Conservation (phyloP, 2,888 invertebrate species). For the Cataglyphis altisquamis region DNA sequence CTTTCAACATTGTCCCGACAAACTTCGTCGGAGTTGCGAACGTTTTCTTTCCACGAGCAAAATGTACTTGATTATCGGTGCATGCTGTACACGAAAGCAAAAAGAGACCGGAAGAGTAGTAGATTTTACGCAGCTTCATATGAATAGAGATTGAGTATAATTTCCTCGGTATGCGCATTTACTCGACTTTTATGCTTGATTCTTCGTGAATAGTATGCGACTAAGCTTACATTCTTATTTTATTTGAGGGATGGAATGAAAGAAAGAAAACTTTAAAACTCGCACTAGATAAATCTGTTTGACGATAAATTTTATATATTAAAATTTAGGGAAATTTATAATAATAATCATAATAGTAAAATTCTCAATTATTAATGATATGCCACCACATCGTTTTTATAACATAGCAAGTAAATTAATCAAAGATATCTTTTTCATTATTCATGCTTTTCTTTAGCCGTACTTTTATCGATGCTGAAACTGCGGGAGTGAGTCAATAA, state of each 20-base stretch:
- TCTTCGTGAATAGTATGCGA: slow-evolving; percentile 12
- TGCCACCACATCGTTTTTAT: neutral
- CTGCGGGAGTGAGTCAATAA: slow-evolving; percentile 43
- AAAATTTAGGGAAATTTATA: neutral
- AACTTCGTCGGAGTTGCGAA: slow-evolving; percentile 27
- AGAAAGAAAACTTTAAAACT: neutral
- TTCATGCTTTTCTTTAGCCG: slow-evolving; percentile 30
- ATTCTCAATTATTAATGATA: slow-evolving; percentile 32
- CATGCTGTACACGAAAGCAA: slow-evolving; percentile 25
- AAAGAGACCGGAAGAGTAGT: slow-evolving; percentile 19
- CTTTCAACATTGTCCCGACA: slow-evolving; percentile 54
- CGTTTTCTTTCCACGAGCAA: slow-evolving; percentile 38
- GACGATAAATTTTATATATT: neutral
- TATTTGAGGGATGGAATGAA: neutral
- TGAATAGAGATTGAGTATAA: slow-evolving; percentile 43
- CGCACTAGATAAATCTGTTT: neutral
- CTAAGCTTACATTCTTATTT: slow-evolving; percentile 28
- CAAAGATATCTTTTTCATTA: slow-evolving; percentile 37
- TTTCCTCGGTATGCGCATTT: slow-evolving; percentile 35
- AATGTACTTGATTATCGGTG: slow-evolving; percentile 43
- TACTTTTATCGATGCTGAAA: slow-evolving; percentile 13
- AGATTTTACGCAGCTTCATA: slow-evolving; percentile 34
- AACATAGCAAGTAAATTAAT: slow-evolving; percentile 37
- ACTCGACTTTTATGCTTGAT: slow-evolving; percentile 44
- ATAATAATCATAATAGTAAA: neutral